These are phyloP conservation scores for Lepidocyrtinus sp. DNA, from an alignment of 2,888 invertebrate genomes.

Conservation along the genomic window DNA sequence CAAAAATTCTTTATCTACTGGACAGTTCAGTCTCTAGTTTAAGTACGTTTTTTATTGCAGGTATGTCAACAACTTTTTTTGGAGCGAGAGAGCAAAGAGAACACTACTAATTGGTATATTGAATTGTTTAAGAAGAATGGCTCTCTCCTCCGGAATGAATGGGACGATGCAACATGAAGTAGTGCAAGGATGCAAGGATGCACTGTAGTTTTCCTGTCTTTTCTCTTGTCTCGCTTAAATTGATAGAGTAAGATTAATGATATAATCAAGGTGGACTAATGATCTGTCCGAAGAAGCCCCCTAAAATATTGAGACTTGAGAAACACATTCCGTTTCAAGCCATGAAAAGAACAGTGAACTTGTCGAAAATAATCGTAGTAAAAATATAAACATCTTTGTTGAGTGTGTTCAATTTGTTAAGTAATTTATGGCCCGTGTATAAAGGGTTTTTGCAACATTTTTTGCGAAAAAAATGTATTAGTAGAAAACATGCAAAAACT, in stretches of 20 bases:
- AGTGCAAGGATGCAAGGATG: not conserved
- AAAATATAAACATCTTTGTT: not conserved
- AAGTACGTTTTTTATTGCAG: not conserved
- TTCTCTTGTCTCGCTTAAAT: not conserved
- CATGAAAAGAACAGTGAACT: not conserved
- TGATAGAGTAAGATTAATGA: not conserved
- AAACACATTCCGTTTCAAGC: no score
- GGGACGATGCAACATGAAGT: not conserved
- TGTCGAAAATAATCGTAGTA: not conserved
- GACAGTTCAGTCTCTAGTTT: not conserved
- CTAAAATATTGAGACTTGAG: no score
- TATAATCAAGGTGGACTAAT: not conserved
- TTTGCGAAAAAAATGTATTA: not conserved
- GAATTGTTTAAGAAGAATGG: not conserved
- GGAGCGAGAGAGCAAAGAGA: no score
- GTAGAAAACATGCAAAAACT: not conserved
- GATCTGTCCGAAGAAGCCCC: not conserved
- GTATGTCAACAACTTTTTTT: not conserved
- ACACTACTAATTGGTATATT: not conserved
- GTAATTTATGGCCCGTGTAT: not conserved
- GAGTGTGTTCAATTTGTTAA: not conserved
- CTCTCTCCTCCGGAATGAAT: no score
- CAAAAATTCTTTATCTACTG: not conserved
- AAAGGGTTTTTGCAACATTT: not conserved
- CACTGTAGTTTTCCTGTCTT: not conserved